Conservation (phyloP, 2,113 vertebrate genomes). For the Istiophorus platypterus region DNA sequence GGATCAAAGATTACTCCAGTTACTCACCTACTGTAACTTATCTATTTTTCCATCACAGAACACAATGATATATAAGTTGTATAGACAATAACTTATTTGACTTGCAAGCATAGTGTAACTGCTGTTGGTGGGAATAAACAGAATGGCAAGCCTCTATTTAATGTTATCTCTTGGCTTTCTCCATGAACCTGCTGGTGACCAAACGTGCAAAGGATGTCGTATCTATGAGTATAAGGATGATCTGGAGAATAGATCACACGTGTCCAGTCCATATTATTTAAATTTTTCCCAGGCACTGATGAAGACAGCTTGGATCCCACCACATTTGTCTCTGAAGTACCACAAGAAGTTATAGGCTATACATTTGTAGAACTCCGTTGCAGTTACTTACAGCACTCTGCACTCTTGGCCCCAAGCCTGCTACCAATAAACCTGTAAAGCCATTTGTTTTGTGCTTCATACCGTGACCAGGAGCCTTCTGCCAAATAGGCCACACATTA, state of each 20-base stretch:
- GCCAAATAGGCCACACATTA: not conserved
- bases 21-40: too few relatives aligned
- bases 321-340: not conserved
- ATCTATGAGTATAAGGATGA: too few relatives aligned
- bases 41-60: too few relatives aligned
- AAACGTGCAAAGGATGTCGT: not conserved
- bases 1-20: too few relatives aligned
- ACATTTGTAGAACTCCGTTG: too few relatives aligned
- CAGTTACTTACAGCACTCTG: not conserved
- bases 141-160: too few relatives aligned
- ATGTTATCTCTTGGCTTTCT: too few relatives aligned
- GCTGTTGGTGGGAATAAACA: too few relatives aligned
- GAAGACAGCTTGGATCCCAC: not conserved
- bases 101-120: too few relatives aligned
- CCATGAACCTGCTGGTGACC: too few relatives aligned
- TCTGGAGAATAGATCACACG: not conserved
- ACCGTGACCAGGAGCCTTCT: not conserved
- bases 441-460: slow-evolving; percentile 1
- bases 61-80: too few relatives aligned
- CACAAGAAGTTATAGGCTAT: not conserved
- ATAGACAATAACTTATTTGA: too few relatives aligned
- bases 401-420: slow-evolving; percentile 4
- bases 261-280: not conserved
- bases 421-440: not conserved
- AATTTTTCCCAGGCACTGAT: not conserved